Evolutionary conservation across 2,888 invertebrate species (phyloP).

Genomic region (Sussaba pulchella): DNA sequence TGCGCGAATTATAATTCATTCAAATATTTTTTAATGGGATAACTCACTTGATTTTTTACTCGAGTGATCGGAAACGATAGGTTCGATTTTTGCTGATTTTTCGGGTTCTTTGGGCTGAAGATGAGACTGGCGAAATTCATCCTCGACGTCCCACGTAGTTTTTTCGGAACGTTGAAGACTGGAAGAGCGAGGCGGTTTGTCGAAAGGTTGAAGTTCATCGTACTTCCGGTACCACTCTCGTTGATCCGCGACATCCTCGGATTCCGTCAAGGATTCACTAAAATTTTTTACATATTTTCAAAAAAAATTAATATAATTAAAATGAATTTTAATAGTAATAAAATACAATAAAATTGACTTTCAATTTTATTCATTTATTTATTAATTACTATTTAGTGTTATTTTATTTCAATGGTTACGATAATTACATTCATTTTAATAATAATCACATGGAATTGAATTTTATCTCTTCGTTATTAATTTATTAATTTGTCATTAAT

Average conservation of each 20-base stretch:
- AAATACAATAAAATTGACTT: no score
- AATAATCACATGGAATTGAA: no score
- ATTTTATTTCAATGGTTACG: no score
- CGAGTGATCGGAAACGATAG: constrained; percentile 5
- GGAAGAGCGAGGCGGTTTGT: constrained; percentile 39
- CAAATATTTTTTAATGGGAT: background rate
- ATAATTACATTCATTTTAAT: no score
- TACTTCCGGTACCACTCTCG: constrained; percentile 79
- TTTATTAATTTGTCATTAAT: no score
- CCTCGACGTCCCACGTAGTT: constrained; percentile 82
- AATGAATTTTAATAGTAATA: no score
- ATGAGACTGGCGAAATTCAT: constrained; percentile 68
- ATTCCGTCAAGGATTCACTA: constrained; percentile 74
- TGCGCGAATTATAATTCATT: no score
- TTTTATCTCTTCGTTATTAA: no score
- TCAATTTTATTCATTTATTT: no score
- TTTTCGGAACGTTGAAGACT: constrained; percentile 74
- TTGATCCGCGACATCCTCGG: constrained; percentile 70
- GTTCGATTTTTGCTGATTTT: constrained; percentile 32
- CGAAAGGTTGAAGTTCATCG: constrained; percentile 50
- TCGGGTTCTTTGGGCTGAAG: constrained; percentile 27
- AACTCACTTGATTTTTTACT: constrained; percentile 47
- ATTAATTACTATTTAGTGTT: no score
- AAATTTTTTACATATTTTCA: no score
- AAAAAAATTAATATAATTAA: no score